Percentiles rank a stretch among this genome's conserved stretches.
Evolutionary conservation across 1,140 invertebrate genomes (phyloP).

Genomic region (Pseudomyrmex concolor): DNA sequence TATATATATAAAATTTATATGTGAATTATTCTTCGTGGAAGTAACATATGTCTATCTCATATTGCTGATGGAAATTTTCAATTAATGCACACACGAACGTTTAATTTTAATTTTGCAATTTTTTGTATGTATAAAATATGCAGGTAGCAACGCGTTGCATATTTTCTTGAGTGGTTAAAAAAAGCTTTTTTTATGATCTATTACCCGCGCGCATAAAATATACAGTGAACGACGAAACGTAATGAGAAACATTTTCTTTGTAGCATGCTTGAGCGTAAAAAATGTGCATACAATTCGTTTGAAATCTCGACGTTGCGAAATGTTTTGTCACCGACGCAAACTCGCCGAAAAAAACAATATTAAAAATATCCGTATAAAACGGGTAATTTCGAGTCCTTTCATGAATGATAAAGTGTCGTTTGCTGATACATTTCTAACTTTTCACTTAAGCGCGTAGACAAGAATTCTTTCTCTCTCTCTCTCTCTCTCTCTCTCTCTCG

Average conservation of each 20-base stretch:
- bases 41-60: neutral
- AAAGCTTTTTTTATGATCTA: neutral
- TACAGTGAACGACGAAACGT: neutral
- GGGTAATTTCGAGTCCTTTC: constrained; percentile 14
- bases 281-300: neutral
- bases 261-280: neutral
- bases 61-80: neutral
- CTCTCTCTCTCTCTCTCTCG: no score
- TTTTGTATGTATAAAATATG: neutral
- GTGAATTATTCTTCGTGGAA: neutral
- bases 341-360: neutral
- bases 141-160: neutral
- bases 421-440: constrained; percentile 53
- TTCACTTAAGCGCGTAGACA: constrained; percentile 53
- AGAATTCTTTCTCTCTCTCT: neutral
- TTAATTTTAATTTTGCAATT: neutral
- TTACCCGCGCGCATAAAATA: neutral
- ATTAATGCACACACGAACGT: neutral
- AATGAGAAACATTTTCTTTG: neutral
- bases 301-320: constrained; percentile 3
- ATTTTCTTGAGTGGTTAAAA: neutral
- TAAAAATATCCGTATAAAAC: neutral
- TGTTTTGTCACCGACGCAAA: constrained; percentile 9
- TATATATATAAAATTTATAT: neutral
- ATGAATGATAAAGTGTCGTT: constrained; percentile 50